Evolutionary conservation across 2,113 vertebrate genomes (phyloP).

Genomic region (Hydrochoerus hydrochaeris): DNA sequence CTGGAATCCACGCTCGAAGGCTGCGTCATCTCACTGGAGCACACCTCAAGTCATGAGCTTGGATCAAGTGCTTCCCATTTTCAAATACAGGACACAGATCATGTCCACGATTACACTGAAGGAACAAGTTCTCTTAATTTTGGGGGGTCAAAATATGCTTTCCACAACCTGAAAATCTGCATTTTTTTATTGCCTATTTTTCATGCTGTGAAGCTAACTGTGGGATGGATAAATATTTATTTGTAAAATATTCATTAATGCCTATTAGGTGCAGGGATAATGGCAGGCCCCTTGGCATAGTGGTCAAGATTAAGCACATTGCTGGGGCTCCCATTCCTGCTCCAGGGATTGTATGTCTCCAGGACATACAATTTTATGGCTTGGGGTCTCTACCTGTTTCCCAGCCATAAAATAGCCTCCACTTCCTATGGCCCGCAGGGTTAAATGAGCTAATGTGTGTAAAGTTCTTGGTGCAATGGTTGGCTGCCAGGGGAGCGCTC

Average conservation of each 20-base stretch:
- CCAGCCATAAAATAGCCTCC: neutral
- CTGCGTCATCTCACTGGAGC: neutral
- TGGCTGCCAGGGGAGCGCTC: neutral
- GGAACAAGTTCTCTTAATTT: neutral
- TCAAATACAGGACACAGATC: neutral
- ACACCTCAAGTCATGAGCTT: neutral
- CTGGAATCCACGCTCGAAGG: neutral
- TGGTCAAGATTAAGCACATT: neutral
- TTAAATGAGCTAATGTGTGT: neutral
- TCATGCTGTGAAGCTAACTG: neutral
- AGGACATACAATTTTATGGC: too few species aligned
- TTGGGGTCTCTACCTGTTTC: neutral
- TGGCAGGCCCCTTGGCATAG: neutral
- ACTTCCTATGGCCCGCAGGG: neutral
- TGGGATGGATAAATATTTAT: neutral
- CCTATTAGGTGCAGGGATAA: neutral
- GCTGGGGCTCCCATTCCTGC: neutral
- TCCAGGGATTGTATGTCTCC: neutral
- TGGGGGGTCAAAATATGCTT: too few species aligned
- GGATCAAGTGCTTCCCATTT: neutral
- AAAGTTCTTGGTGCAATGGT: neutral
- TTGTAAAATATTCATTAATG: slow-evolving; percentile 1
- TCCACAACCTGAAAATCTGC: neutral
- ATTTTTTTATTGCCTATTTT: neutral
- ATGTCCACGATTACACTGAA: neutral